A percentile compares a stretch with the other conserved stretches of the same genome.
Conservation (phyloP, 2,888 invertebrate species). For the Asteroscopus sphinx region DNA sequence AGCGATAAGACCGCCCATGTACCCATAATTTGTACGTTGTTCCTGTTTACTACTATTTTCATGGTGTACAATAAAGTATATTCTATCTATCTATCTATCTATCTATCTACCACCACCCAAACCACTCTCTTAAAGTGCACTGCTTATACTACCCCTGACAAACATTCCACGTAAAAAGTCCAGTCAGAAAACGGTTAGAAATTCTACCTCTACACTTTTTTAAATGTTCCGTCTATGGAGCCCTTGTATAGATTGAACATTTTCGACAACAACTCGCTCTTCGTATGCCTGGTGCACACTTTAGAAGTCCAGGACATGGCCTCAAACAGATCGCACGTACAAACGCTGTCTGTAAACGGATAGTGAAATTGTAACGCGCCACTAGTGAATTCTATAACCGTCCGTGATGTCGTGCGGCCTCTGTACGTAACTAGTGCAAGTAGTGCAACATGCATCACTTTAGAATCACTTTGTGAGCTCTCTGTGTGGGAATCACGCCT, state of each 20-base stretch:
- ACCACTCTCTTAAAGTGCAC: no score
- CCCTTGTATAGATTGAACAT: constrained; percentile 13
- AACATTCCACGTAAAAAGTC: no score
- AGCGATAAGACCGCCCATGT: no score
- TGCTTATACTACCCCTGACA: no score
- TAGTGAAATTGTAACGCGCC: constrained; percentile 41
- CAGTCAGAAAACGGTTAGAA: constrained; percentile 6
- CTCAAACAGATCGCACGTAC: constrained; percentile 26
- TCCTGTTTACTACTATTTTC: no score
- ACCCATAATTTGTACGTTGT: no score
- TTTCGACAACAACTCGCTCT: not conserved
- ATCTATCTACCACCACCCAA: no score
- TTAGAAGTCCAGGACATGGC: constrained; percentile 1
- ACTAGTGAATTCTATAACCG: constrained; percentile 48
- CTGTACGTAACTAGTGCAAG: constrained; percentile 34
- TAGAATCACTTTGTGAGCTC: constrained; percentile 40
- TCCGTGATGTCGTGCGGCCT: constrained; percentile 34
- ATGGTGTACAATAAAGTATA: no score
- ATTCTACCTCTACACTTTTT: constrained; percentile 12
- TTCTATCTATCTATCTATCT: no score
- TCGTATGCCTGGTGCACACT: constrained; percentile 8
- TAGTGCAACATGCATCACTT: constrained; percentile 38
- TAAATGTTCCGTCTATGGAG: constrained; percentile 7
- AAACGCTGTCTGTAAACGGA: constrained; percentile 29
- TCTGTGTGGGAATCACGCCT: constrained; percentile 18